phyloP scores from a whole-genome alignment of 2,888 invertebrate genomes.

The Allacma fusca region DNA sequence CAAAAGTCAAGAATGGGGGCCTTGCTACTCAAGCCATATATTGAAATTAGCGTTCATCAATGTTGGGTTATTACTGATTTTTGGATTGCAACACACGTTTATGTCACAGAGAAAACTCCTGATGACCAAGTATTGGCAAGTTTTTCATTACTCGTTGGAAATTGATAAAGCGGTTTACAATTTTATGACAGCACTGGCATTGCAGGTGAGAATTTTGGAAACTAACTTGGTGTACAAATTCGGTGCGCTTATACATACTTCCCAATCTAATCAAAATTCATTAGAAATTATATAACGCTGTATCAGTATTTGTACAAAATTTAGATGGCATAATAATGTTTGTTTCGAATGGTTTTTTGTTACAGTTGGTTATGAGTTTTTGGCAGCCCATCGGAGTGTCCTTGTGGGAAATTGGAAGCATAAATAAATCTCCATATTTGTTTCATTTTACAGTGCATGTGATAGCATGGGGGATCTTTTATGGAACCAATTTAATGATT shows the following conservation, averaged over 20 bases:
- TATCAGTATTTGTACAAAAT: not conserved
- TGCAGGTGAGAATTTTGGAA: constrained; percentile 45
- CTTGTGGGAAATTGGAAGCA: constrained; percentile 43
- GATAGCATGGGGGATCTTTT: constrained; percentile 48
- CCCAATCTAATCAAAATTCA: too few relatives aligned
- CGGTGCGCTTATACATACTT: not conserved
- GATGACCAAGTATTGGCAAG: constrained; percentile 45
- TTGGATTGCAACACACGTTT: constrained; percentile 45
- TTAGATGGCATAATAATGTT: not conserved
- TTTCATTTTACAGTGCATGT: constrained; percentile 39
- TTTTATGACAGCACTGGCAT: constrained; percentile 36
- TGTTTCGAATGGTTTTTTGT: not conserved
- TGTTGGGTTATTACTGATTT: constrained; percentile 32
- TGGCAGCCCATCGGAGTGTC: constrained; percentile 45
- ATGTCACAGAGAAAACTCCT: constrained; percentile 42
- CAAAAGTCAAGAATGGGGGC: not conserved
- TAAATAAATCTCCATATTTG: not conserved
- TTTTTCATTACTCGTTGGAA: constrained; percentile 45
- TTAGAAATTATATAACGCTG: too few relatives aligned
- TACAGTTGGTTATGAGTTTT: constrained; percentile 35
- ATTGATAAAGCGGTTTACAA: constrained; percentile 52
- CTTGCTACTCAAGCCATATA: not conserved
- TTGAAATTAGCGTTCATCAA: constrained; percentile 14
- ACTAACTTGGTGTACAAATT: not conserved
- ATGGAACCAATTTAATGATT: constrained; percentile 55